Conservation (phyloP, 2,888 invertebrate species). For the Ormyrus pomaceus region DNA sequence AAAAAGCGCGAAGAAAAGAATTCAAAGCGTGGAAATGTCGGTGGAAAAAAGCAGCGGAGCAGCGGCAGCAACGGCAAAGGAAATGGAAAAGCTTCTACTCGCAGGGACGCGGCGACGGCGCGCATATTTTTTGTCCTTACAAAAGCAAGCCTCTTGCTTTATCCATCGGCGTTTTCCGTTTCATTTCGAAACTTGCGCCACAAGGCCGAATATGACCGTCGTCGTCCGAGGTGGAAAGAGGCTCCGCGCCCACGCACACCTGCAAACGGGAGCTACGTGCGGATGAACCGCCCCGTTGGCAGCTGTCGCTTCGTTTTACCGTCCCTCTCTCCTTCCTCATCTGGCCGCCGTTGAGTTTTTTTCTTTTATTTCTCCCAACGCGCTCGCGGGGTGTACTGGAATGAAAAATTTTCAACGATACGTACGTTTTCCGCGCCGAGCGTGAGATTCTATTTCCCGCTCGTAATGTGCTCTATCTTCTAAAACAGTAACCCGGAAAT, state of each 20-base stretch:
- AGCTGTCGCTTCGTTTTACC: conserved; percentile 25
- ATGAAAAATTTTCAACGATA: conserved; percentile 24
- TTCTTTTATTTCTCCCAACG: too few species aligned
- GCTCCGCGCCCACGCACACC: too few species aligned
- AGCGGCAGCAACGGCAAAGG: too few species aligned
- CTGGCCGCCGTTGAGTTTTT: too few species aligned
- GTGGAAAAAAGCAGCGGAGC: too few species aligned
- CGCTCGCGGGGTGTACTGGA: background rate
- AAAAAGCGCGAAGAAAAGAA: too few species aligned
- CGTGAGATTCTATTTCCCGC: conserved; percentile 28
- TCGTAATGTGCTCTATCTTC: background rate
- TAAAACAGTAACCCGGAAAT: too few species aligned
- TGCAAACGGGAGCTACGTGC: background rate
- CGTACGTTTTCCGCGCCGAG: background rate
- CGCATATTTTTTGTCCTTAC: background rate
- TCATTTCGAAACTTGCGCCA: conserved; percentile 12
- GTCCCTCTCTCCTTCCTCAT: background rate
- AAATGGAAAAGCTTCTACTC: too few species aligned
- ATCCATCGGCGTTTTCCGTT: background rate
- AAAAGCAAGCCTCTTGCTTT: background rate
- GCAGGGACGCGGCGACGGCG: too few species aligned
- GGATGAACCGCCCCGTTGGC: conserved; percentile 19
- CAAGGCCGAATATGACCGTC: background rate
- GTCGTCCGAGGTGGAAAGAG: too few species aligned
- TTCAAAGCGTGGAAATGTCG: too few species aligned